Evolutionary conservation across 2,113 vertebrate species (phyloP).

Genomic region (rat (Rattus norvegicus)): DNA sequence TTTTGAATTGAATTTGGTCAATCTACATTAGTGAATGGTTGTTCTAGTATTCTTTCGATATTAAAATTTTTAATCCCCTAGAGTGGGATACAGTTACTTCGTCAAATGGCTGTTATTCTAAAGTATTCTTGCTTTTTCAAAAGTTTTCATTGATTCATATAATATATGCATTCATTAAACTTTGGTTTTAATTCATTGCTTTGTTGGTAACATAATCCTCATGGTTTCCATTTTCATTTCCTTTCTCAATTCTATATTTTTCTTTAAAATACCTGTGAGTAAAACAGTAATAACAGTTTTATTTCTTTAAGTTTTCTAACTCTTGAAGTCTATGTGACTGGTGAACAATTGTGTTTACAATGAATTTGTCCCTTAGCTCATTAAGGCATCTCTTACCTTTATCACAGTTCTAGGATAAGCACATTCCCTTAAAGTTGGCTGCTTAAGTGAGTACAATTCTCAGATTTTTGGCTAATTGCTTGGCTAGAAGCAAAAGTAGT

Average conservation of each 20-base stretch:
- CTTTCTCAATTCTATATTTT: background rate
- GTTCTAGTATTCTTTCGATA: background rate
- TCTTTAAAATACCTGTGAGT: background rate
- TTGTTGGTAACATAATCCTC: slow-evolving; percentile 24
- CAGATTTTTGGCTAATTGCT: background rate
- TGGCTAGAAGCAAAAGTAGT: background rate
- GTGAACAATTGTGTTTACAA: background rate
- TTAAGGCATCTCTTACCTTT: slow-evolving; percentile 19
- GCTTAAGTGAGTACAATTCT: background rate
- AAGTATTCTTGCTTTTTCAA: background rate
- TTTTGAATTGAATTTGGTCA: slow-evolving; percentile 8
- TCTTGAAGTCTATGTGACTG: background rate
- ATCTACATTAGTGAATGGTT: background rate
- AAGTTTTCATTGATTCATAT: background rate
- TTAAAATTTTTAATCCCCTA: background rate
- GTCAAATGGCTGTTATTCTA: background rate
- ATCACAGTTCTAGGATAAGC: background rate
- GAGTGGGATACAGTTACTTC: background rate
- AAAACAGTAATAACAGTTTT: slow-evolving; percentile 13
- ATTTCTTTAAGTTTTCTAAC: background rate
- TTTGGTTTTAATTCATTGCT: slow-evolving; percentile 7
- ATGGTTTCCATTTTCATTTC: slow-evolving; percentile 18
- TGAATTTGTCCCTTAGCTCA: slow-evolving; percentile 2
- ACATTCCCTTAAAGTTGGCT: background rate
- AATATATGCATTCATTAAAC: slow-evolving; percentile 18